Evolutionary conservation across 1,140 invertebrate species (phyloP).

Genomic region (Coptotermes formosanus): DNA sequence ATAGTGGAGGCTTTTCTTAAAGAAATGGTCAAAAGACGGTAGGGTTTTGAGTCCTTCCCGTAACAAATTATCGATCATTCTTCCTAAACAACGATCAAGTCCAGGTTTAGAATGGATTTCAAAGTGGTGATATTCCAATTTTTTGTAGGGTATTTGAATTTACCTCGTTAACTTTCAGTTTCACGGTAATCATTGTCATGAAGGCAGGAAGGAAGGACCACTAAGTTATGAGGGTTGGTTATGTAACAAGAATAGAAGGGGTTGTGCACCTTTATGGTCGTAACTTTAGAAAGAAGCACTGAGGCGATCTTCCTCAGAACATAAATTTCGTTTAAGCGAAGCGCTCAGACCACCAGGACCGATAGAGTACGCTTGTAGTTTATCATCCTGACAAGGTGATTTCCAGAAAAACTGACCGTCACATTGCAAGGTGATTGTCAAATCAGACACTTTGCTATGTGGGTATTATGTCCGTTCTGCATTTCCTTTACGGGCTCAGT

Average conservation of each 20-base stretch:
- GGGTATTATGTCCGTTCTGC: too few species aligned
- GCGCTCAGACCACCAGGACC: neutral
- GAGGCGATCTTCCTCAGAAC: neutral
- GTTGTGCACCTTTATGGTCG: neutral
- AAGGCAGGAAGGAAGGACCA: neutral
- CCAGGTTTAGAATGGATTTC: neutral
- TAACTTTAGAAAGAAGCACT: neutral
- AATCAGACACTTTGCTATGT: too few species aligned
- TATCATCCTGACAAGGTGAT: neutral
- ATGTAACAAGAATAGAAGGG: neutral
- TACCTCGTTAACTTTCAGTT: neutral
- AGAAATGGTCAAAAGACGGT: neutral
- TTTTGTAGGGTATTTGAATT: neutral
- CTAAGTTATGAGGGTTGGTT: conserved; percentile 2
- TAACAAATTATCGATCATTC: conserved; percentile 3
- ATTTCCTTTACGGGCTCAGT: too few species aligned
- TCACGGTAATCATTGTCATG: neutral
- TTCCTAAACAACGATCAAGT: neutral
- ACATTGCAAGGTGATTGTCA: too few species aligned
- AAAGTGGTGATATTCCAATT: neutral
- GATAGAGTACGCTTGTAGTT: neutral
- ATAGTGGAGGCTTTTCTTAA: neutral
- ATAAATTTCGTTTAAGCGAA: neutral
- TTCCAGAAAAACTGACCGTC: neutral
- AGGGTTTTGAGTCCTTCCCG: neutral